phyloP scores from a whole-genome alignment of 1,140 invertebrate species.

The Vanessa atalanta region DNA sequence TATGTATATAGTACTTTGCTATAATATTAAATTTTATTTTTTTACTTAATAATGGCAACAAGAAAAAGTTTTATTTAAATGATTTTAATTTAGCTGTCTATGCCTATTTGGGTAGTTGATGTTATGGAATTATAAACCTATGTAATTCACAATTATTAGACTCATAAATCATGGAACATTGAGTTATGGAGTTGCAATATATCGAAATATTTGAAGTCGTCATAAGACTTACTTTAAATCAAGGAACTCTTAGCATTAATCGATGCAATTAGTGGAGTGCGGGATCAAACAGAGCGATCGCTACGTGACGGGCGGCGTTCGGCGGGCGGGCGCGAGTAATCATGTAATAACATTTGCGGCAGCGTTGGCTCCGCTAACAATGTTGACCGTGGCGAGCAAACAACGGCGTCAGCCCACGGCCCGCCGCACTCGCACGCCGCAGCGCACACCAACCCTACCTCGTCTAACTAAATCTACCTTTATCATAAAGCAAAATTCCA shows the following conservation, averaged over 20 bases:
- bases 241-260: background rate
- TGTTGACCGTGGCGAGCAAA: slow-evolving; percentile 73
- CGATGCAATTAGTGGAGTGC: slow-evolving; percentile 12
- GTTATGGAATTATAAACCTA: too few species aligned
- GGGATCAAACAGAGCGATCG: slow-evolving; percentile 49
- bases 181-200: background rate
- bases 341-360: slow-evolving; percentile 74
- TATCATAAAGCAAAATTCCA: slow-evolving; percentile 2
- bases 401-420: slow-evolving; percentile 64
- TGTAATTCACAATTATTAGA: too few species aligned
- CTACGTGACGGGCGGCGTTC: slow-evolving; percentile 52
- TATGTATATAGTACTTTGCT: too few species aligned
- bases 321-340: slow-evolving; percentile 58
- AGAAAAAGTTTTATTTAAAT: too few species aligned
- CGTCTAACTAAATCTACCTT: slow-evolving; percentile 28
- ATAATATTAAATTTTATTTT: too few species aligned
- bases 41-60: too few species aligned
- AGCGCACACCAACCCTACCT: slow-evolving; percentile 52
- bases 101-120: too few species aligned
- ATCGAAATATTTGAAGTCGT: background rate
- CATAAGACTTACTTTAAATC: background rate
- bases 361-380: slow-evolving; percentile 62
- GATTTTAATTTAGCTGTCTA: too few species aligned
- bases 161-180: too few species aligned
- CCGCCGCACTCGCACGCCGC: slow-evolving; percentile 49